Evolutionary conservation across 1,140 invertebrate genomes (phyloP), one percentile per base, ranked within the genome.

Genomic region (Anadara kagoshimensis): DNA sequence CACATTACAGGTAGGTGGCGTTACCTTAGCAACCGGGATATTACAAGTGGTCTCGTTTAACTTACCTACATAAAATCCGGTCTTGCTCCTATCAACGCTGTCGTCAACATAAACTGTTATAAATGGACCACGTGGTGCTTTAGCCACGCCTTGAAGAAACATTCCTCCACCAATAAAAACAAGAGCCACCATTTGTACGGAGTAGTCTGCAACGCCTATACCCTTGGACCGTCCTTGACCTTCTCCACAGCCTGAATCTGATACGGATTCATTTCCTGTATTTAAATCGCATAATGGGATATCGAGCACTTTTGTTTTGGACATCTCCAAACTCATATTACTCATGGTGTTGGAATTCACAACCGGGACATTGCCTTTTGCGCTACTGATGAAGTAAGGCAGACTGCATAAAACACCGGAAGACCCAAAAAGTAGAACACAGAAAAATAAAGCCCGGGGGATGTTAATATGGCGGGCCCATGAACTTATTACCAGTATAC

Each of bases 121-220:
- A 56, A 80, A 78, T 1, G 83, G 74, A 5, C 65, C 68, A 51
- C 83, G 68, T 10, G 79, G 79, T 0, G 82, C 79, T 47, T 85
- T 83, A 22, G 73, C 79, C 12, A 83, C 64, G 4, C 83, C 83
- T 69, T 85, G 83, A 5, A 83, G 36, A 1, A 79, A 45, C 83
- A 85, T 83, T 1, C 81, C 80, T 0, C 78, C 36, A 0, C 73
- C 76, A 5, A 83, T 61, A 0, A 78, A 62, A 5, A 65, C 59
- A 24, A 85, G 57, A 11, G 76, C 73, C 49, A 75, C 43, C 2
- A 12, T 36, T 56, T 62, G 51, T 8, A 70, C 20, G 20, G 61
- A 63, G 7, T 16, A n/a, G 16, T 63, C 61, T n/a, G 24, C 26
- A 12, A 36, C 29, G 7, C 29, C 29, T 36, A 36, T 36, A 36